Base-by-base conservation (phyloP, 2,888 invertebrate species). In the Heteropelma amictum region DNA sequence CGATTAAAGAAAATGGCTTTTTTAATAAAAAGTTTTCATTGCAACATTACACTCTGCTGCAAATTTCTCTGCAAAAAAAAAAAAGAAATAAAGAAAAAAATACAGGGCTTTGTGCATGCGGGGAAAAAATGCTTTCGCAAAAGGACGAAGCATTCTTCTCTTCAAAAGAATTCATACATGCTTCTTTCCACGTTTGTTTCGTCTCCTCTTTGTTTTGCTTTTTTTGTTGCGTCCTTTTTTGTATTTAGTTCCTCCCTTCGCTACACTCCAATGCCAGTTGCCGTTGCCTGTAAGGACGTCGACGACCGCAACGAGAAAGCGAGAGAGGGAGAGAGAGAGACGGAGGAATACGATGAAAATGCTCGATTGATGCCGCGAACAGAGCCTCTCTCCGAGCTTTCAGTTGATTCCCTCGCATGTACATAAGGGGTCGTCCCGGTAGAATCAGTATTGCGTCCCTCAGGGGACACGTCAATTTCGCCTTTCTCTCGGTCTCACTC, bases 401-500 rank as follows among this genome's bases (percentile, higher is more conserved):
- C 21, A 33, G 42, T 33, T 4, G 8, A 19, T 17, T 45, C 7
- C 12, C 19, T 33, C 12, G 1, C 21, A 45, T 33, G 33, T 33
- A 54, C 17, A 45, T 23, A 47, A 14, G 14, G 33, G 10, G 23
- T 49, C 33, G 33, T 73, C 35, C 63, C 45, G 33, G 63, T 58
- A 14, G 58, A 64, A 53, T 74, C 69, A 64, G 56, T 51, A 17
- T 38, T 7, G 58, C 30, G 23, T 58, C 64, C 69, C 58, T 10
- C 33, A 14, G 51, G 64, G 63, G 69, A 69, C 73, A 53, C 64
- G 64, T 69, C 64, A 69, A 58, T 74, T 74, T 60, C 51, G 51
- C 35, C 33, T 49, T 56, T 74, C 35, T 53, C 26, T 58, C 12
- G 30, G 49, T 58, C 54, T 61, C 54, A 17, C 33, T 21, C 33